A percentile compares a stretch with the other conserved stretches of the same genome.
Evolutionary conservation across 2,797 vertebrate genomes (phyloP).

Genomic region (Mallotus villosus): DNA sequence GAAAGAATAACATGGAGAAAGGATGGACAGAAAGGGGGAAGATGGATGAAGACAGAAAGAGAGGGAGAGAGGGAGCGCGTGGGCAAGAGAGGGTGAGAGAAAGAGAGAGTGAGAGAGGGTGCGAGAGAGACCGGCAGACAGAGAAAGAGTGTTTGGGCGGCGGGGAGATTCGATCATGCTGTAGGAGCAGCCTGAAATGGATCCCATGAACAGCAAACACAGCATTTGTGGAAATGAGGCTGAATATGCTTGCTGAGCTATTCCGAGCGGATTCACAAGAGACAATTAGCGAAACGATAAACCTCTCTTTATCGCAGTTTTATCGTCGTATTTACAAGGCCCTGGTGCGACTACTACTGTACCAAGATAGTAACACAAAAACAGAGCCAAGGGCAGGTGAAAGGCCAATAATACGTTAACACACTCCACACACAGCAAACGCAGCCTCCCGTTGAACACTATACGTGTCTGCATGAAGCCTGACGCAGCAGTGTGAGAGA

Average conservation of each 20-base stretch:
- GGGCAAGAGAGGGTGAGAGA: background rate
- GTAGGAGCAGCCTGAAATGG: slow-evolving; percentile 28
- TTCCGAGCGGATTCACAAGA: slow-evolving; percentile 31
- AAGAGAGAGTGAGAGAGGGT: background rate
- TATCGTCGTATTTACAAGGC: slow-evolving; percentile 19
- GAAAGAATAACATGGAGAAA: too few species aligned
- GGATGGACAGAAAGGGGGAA: too few species aligned
- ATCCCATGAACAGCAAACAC: slow-evolving; percentile 41
- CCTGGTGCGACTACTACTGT: slow-evolving; percentile 8
- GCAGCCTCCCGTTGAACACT: background rate
- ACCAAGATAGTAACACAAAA: background rate
- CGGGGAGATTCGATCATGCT: slow-evolving; percentile 10
- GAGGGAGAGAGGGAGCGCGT: background rate
- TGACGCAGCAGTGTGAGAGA: background rate
- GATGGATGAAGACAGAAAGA: slow-evolving; percentile 1
- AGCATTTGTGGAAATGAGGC: slow-evolving; percentile 28
- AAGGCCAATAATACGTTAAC: background rate
- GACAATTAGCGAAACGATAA: slow-evolving; percentile 15
- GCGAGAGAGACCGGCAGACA: slow-evolving; percentile 19
- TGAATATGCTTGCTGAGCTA: slow-evolving; percentile 23
- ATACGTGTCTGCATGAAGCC: background rate
- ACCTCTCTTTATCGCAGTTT: too few species aligned
- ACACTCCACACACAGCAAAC: background rate
- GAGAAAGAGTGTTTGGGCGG: slow-evolving; percentile 9
- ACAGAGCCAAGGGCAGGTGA: background rate